A percentile compares a stretch with the other conserved stretches of the same genome.
These are phyloP conservation scores for Brevimyrus niger DNA, from an alignment of 2,113 vertebrate genomes.

Conservation along the genomic window DNA sequence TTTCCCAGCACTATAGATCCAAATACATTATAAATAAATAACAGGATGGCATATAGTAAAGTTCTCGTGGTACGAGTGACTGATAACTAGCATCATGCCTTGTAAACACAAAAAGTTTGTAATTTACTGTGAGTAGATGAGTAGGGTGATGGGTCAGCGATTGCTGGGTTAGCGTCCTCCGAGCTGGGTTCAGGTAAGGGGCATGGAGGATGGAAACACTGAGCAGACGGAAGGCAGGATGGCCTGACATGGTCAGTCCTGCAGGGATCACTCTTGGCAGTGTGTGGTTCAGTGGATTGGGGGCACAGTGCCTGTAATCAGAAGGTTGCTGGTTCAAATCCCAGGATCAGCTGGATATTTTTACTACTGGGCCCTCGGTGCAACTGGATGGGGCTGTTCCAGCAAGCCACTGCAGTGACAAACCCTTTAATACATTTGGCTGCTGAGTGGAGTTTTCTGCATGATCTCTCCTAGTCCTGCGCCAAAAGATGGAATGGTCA, in stretches of 20 bases:
- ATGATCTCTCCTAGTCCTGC: neutral
- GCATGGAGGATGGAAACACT: neutral
- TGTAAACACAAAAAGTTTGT: neutral
- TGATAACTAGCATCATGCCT: neutral
- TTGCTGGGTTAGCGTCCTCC: neutral
- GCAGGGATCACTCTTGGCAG: neutral
- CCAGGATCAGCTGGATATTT: neutral
- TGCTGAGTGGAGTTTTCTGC: neutral
- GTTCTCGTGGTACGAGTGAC: neutral
- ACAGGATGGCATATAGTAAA: neutral
- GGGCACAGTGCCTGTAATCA: neutral
- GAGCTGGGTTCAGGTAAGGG: neutral
- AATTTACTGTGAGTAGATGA: neutral
- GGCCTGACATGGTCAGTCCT: neutral
- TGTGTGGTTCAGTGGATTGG: neutral
- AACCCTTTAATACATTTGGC: neutral
- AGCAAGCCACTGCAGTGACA: neutral
- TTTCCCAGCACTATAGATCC: neutral
- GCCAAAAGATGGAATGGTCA: neutral
- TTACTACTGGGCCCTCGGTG: neutral
- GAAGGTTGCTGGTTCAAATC: neutral
- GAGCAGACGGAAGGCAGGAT: neutral
- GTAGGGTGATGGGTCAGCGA: neutral
- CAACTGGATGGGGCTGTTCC: neutral
- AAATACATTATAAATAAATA: constrained; percentile 7